Base-by-base conservation (phyloP, 2,888 invertebrate species). In the Drosophila nr. perissopoda region DNA sequence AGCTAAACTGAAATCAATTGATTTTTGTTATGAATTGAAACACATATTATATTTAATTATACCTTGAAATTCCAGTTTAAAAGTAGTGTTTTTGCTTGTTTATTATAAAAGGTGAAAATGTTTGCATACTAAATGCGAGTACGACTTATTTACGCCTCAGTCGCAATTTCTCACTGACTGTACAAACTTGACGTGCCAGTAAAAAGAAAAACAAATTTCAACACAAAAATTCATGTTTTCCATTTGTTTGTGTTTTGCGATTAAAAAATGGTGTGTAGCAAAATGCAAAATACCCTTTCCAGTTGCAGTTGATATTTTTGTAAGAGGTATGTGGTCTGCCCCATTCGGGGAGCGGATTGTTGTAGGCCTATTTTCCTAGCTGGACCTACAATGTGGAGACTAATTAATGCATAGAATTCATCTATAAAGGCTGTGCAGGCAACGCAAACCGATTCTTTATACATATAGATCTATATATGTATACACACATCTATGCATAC, bases 341-440 rank as follows among this genome's bases (percentile, higher is more conserved):
- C 29, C 74, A 75, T 46, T 75, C 74, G 2, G 11, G 7, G 1
- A 48, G 65, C 40, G 77, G 83, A 2, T 83, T 42, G 42, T 21
- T 21, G 40, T 11, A 2, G 11, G 11, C 5, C 11, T 11, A 4
- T 8, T 8, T 38, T 4, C 8, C 8, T 18, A 38, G 38, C 7
- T 38, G 38, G 3, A 38, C 38, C 38, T 18, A 18, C 38, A 38
- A 18, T 38, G 18, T 1, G 4, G 0, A 18, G 18, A n/a, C 38
- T 38, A 18, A 38, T 8, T n/a, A 10, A n/a, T 40, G 81, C 49
- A 40, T 67, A 0, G 0, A 38, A 1, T 83, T 80, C 42, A 25
- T 54, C 4, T 85, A 70, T 70, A 79, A 79, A 36, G 80, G 82
- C 31, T 87, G 82, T 59, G 70, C 62, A 29, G 79, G 85, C n/a